A percentile compares a stretch with the other conserved stretches of the same genome.
These are phyloP conservation scores for Labroides dimidiatus DNA, from an alignment of 2,797 vertebrate species.

Conservation along the genomic window DNA sequence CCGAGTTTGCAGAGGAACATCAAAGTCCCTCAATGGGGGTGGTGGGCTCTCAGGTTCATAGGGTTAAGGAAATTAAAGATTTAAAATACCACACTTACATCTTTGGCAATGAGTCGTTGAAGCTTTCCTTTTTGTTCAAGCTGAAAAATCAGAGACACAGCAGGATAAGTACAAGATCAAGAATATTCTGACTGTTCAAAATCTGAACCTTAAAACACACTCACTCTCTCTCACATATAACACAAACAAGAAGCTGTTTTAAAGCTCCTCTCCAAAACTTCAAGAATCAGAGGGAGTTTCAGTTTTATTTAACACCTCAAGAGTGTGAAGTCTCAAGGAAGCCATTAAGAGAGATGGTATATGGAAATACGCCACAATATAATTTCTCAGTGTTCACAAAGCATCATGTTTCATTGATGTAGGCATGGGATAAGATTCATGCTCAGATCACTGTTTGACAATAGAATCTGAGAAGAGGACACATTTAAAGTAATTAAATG, in stretches of 20 bases:
- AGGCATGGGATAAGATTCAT: too few species aligned
- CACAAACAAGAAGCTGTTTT: neutral
- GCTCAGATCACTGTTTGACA: too few species aligned
- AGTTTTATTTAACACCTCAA: neutral
- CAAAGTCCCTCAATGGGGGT: too few species aligned
- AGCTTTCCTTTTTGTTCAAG: slow-evolving; percentile 94
- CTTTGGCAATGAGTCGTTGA: slow-evolving; percentile 90
- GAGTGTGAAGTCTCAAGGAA: neutral
- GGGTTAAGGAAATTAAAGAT: neutral
- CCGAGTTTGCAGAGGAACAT: too few species aligned
- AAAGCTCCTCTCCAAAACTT: neutral
- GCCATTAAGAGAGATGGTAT: too few species aligned
- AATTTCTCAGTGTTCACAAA: too few species aligned
- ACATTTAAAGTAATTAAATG: too few species aligned
- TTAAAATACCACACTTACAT: slow-evolving; percentile 82
- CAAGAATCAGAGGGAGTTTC: neutral
- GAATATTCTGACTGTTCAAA: neutral
- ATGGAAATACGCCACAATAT: too few species aligned
- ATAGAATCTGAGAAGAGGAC: too few species aligned
- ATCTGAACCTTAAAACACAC: neutral
- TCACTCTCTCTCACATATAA: too few species aligned
- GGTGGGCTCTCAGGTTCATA: too few species aligned
- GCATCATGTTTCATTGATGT: too few species aligned
- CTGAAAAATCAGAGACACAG: slow-evolving; percentile 72
- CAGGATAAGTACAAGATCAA: slow-evolving; percentile 11